Evolutionary conservation across 2,113 vertebrate genomes (phyloP), one percentile per base, ranked within the genome.

Genomic region (Burhinus oedicnemus): DNA sequence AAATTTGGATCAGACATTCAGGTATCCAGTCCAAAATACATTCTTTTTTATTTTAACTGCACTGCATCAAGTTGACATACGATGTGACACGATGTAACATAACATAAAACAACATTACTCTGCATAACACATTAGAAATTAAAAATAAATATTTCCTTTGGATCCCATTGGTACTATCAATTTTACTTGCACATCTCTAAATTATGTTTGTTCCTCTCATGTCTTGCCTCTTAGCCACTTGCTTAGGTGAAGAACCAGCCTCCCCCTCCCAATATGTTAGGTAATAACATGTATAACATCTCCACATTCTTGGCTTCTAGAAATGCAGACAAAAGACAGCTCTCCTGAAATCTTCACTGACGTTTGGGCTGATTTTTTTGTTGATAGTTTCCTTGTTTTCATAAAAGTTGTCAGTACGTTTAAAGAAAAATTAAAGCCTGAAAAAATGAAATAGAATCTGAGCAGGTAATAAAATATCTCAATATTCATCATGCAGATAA

Each of bases 131-230:
- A 29, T 93, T 69, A 81, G 87, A 97, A 95, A 97, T 94, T 61
- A 91, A 96, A 96, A 93, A 76, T 45, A 93, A 93, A 96, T 89
- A 86, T 97, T 96, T 95, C 49, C 55, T 49, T 92, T 95, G 93
- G 93, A 90, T 91, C 77, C 60, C 57, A 9, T n/a, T 44, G 27
- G 52, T 78, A 29, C 87, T 51, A 32, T 95, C 91, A 76, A 66
- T 65, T 96, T 87, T 70, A 69, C 55, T 95, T 96, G 83, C 60
- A 95, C 87, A 94, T 97, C 96, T 95, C 89, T 94, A 83, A 95
- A 85, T 90, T 87, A 75, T 52, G 51, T 89, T 86, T 87, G 44
- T 75, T 68, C 36, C 85, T 89, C 65, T 78, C 17, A 13, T 70
- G 64, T 83, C 68, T 91, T 87, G 70, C 92, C 34, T 91, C 44